Evolutionary conservation across 2,797 vertebrate species (phyloP).

Genomic region (Rhynchotus rufescens): DNA sequence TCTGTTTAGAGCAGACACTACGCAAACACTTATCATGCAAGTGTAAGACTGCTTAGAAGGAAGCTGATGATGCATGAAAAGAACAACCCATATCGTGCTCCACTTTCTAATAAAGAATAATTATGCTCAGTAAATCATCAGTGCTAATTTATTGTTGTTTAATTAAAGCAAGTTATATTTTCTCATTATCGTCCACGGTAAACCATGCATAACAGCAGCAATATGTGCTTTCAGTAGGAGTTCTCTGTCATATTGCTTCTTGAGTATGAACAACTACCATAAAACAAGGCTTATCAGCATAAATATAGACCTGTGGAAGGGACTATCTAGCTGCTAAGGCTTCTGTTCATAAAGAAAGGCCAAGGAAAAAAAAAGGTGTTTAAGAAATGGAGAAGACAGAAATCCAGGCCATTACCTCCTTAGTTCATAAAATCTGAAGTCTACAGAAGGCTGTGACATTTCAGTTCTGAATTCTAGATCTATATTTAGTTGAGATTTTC

Average conservation of each 20-base stretch:
- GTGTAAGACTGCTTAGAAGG: slow-evolving; percentile 16
- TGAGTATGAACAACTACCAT: not conserved
- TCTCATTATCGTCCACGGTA: not conserved
- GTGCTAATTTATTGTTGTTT: slow-evolving; percentile 54
- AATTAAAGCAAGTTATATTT: slow-evolving; percentile 42
- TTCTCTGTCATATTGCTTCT: not conserved
- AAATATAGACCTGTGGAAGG: not conserved
- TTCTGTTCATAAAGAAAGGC: not conserved
- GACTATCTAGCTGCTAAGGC: not conserved
- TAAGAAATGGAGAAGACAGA: not conserved
- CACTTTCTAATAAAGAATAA: slow-evolving; percentile 61
- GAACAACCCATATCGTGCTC: slow-evolving; percentile 17
- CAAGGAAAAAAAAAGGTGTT: not conserved
- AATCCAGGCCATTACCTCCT: not conserved
- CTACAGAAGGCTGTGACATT: not conserved
- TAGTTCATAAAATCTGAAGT: not conserved
- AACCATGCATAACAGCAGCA: not conserved
- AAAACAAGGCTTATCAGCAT: not conserved
- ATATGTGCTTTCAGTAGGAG: not conserved
- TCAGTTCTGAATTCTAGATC: not conserved
- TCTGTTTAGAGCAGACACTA: slow-evolving; percentile 35
- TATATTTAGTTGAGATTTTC: not conserved
- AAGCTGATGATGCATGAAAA: slow-evolving; percentile 60
- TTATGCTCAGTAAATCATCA: slow-evolving; percentile 36
- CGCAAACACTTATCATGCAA: not conserved